These are phyloP conservation scores for Microtus pennsylvanicus DNA, from an alignment of 2,113 vertebrate species.

Conservation along the genomic window DNA sequence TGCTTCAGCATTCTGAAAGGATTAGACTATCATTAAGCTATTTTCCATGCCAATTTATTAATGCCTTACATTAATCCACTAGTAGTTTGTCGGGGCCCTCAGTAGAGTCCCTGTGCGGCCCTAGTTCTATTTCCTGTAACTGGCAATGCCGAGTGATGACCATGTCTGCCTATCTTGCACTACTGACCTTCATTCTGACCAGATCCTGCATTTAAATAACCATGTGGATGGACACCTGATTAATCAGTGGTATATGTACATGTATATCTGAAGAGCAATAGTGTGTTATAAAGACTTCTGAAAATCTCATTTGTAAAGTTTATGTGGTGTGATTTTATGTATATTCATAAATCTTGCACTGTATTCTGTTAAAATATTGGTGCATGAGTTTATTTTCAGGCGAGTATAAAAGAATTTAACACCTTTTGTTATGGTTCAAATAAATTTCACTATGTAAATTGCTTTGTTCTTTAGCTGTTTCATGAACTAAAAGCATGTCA, in stretches of 20 bases:
- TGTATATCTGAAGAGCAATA: constrained; percentile 86
- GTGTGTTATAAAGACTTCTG: constrained; percentile 78
- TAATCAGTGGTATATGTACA: constrained; percentile 73
- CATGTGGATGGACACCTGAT: constrained; percentile 66
- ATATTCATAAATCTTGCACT: constrained; percentile 77
- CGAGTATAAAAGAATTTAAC: constrained; percentile 73
- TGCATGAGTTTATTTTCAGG: constrained; percentile 91
- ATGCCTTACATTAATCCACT: constrained; percentile 87
- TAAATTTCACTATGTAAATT: constrained; percentile 79
- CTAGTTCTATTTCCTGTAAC: constrained; percentile 66
- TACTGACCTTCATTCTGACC: constrained; percentile 80
- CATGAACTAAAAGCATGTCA: background rate
- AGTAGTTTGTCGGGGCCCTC: constrained; percentile 81
- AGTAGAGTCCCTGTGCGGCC: constrained; percentile 84
- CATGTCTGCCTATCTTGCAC: constrained; percentile 82
- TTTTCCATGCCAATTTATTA: constrained; percentile 83
- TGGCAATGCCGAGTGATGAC: constrained; percentile 80
- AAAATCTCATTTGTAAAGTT: constrained; percentile 81
- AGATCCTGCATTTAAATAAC: constrained; percentile 76
- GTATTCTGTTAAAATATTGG: constrained; percentile 87
- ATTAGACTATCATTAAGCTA: constrained; percentile 76
- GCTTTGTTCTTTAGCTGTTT: constrained; percentile 37
- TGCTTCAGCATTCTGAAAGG: constrained; percentile 85
- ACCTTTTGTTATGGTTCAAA: constrained; percentile 76
- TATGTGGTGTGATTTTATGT: constrained; percentile 84